Base-by-base conservation (phyloP, 2,888 invertebrate species). In the Dastarcus helophoroides region DNA sequence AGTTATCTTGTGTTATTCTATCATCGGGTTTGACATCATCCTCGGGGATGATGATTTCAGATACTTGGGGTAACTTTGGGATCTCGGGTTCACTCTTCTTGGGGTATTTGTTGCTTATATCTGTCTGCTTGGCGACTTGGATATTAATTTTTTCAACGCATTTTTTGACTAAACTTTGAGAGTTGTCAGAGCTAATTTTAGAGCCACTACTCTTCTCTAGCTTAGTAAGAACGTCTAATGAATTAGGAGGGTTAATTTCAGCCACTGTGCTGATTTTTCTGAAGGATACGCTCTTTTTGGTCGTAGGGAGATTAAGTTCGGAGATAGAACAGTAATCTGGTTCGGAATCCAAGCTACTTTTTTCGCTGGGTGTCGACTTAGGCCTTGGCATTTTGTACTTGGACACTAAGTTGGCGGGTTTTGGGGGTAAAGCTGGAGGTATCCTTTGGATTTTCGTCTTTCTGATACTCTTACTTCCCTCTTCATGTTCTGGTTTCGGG, bases 301-400 rank as follows among this genome's bases (percentile, higher is more conserved):
- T 47, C 11, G 51, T 52, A 3, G 62, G 62, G 22, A 63, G 42
- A 67, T 73, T 75, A 60, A 79, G 68, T 65, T 79, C 79, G 42
- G 79, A 78, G 60, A 79, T 79, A 51, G 79, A 79, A 58, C 79
- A 79, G 65, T 79, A 79, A 61, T 79, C 79, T 39, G 79, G 79
- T 58, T 79, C 79, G 38, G 59, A 57, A 33, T 60, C 62, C 2
- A 53, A 39, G 7, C 55, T 44, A 14, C 43, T 48, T n/a, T 51
- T 49, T 26, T 37, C 43, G 4, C 37, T 29, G 19, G 43, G 43
- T 23, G 44, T 40, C 11, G 42, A 43, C 12, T 45, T 40, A 24
- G 50, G 24, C 46, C 46, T 36, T 27, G 42, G 68, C 48, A 68
- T 68, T 69, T 68, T 75, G 65, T 65, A 76, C 68, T 69, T 79